Base-by-base conservation (phyloP, 2,113 vertebrate species). In the Anthoscopus minutus region DNA sequence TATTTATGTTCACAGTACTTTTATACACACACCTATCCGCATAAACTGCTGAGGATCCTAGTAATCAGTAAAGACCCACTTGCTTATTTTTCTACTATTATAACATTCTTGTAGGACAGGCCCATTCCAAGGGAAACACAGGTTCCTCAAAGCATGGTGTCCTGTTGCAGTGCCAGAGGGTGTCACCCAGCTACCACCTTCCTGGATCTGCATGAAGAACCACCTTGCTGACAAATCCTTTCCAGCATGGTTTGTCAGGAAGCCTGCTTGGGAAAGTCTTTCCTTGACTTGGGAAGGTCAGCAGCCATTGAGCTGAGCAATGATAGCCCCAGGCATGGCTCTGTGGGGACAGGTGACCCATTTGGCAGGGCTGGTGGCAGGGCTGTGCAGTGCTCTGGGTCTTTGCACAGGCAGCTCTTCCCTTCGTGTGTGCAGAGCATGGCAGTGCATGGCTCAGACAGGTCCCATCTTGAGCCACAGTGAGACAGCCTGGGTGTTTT, bases 351-450 rank as follows among this genome's bases (percentile, higher is more conserved):
- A 4, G 58, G 35, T 4, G 24, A 28, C 50, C 57, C 6, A 1
- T 35, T 53, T 81, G 85, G 70, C 91, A 83, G 84, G 56, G 54
- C 58, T 77, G 77, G 33, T 61, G 81, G 65, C 45, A 58, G 62
- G 73, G 38, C 10, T 38, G 2, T 3, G 3, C 27, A 22, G 33
- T 15, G 42, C 56, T 78, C 56, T 4, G 2, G 73, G 81, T 53
- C 67, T 50, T 45, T 72, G 53, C 54, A 56, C 11, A 15, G 40
- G 65, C 35, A 61, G 27, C 40, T 82, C 73, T 42, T 81, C 22
- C 8, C 20, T 56, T 40, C 17, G 28, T 24, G 1, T 3, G n/a
- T 56, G 38, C 45, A 67, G 31, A 78, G 35, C 0, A 0, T 53
- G n/a, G 28, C 40, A 73, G 22, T 19, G 51, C 37, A 19, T 4